phyloP scores from a whole-genome alignment of 2,797 vertebrate genomes.

The Phrynocephalus forsythii region DNA sequence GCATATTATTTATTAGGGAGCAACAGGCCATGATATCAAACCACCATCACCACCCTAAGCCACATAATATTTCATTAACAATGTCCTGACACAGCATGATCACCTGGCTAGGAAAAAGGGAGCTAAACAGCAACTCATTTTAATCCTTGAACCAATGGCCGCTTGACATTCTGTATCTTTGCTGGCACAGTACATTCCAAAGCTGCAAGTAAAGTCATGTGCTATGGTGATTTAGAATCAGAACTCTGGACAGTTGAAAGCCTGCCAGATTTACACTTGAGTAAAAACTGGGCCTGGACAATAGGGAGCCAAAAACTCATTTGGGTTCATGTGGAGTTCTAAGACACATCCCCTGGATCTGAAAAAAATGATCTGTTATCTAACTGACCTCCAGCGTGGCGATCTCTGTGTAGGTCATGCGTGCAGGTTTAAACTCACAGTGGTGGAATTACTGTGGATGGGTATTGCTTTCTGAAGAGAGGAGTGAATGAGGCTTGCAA shows the following conservation, averaged over 20 bases:
- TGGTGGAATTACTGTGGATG: constrained; percentile 47
- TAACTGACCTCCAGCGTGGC: constrained; percentile 61
- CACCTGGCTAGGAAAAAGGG: constrained; percentile 54
- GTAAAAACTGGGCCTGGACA: constrained; percentile 71
- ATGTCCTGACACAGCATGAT: constrained; percentile 45
- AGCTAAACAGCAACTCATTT: constrained; percentile 68
- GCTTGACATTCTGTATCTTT: constrained; percentile 66
- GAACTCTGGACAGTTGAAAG: constrained; percentile 70
- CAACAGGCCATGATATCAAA: constrained; percentile 40
- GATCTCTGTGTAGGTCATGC: constrained; percentile 53
- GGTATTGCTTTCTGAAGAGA: constrained; percentile 58
- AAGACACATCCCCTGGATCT: constrained; percentile 72
- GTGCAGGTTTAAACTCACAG: constrained; percentile 66
- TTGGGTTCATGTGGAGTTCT: constrained; percentile 77
- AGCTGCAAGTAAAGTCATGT: constrained; percentile 59
- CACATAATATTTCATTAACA: constrained; percentile 49
- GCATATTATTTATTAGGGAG: constrained; percentile 38
- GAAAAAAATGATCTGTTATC: constrained; percentile 60
- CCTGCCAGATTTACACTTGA: constrained; percentile 71
- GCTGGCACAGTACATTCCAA: constrained; percentile 65
- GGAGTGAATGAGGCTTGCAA: constrained; percentile 58
- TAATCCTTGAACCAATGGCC: constrained; percentile 65
- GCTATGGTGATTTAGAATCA: constrained; percentile 69
- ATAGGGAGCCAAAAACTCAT: constrained; percentile 79
- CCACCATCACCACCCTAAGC: neutral